A percentile compares a stretch with the other conserved stretches of the same genome.
These are phyloP conservation scores for Papilio polyxenes DNA, from an alignment of 1,140 invertebrate genomes.

Conservation along the genomic window DNA sequence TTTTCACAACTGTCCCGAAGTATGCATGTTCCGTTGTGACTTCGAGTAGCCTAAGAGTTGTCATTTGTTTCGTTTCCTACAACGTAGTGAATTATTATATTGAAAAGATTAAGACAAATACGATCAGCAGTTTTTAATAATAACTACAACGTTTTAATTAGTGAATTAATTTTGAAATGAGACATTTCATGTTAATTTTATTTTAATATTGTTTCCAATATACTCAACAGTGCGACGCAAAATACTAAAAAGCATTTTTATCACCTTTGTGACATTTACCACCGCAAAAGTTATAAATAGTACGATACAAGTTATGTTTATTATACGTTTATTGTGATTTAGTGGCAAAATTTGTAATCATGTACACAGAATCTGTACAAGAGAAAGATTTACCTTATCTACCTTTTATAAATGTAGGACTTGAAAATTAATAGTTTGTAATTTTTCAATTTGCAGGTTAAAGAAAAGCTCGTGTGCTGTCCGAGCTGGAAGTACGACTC, in stretches of 20 bases:
- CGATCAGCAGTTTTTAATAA: too few relatives aligned
- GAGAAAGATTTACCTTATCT: background rate
- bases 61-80: too few relatives aligned
- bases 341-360: background rate
- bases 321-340: background rate
- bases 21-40: too few relatives aligned
- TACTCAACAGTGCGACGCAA: background rate
- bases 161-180: too few relatives aligned
- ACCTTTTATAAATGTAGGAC: background rate
- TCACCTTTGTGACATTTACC: background rate
- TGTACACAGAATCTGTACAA: background rate
- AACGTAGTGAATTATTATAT: too few relatives aligned
- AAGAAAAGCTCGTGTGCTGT: constrained; percentile 46
- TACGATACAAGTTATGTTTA: background rate
- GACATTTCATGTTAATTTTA: too few relatives aligned
- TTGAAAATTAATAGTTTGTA: background rate
- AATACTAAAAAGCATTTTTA: background rate
- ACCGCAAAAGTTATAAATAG: constrained; percentile 6
- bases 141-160: too few relatives aligned
- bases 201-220: too few relatives aligned
- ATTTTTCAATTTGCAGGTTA: background rate
- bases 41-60: too few relatives aligned
- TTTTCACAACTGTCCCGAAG: too few relatives aligned
- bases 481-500: constrained; percentile 40
- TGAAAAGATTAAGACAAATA: too few relatives aligned